Conservation (phyloP, 1,140 invertebrate species). For the Parasteatoda tepidariorum region DNA sequence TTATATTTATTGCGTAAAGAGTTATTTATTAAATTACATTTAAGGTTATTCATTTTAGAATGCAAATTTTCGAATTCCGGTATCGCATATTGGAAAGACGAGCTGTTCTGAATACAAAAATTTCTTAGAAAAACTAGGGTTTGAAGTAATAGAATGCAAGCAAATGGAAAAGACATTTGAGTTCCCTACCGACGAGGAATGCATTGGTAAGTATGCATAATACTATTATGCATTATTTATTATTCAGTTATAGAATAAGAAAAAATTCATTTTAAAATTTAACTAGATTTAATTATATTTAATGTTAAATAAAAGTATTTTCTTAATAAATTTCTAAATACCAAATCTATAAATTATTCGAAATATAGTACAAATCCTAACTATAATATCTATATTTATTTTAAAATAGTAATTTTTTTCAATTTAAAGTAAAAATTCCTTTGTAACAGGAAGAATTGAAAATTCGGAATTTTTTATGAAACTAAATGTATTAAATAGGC, state of each 20-base stretch:
- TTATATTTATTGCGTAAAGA: no score
- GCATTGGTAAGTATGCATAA: background rate
- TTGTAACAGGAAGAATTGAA: no score
- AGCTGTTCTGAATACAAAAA: background rate
- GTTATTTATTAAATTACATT: background rate
- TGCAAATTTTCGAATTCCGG: background rate
- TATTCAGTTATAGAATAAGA: background rate
- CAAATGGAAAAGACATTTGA: background rate
- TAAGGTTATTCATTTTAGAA: background rate
- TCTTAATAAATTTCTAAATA: background rate
- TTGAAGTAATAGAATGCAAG: background rate
- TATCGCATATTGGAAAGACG: background rate
- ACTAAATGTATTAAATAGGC: no score
- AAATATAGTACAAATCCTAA: background rate
- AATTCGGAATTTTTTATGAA: no score
- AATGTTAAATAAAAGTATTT: background rate
- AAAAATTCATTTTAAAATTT: background rate
- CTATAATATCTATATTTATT: background rate
- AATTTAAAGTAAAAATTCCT: no score
- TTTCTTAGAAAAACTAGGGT: background rate
- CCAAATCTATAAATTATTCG: background rate
- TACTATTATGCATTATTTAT: background rate
- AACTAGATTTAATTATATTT: background rate
- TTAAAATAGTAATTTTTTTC: no score
- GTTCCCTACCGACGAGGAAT: background rate